Evolutionary conservation across 2,113 vertebrate species (phyloP).

Genomic region (Phalacrocorax brasilianus): DNA sequence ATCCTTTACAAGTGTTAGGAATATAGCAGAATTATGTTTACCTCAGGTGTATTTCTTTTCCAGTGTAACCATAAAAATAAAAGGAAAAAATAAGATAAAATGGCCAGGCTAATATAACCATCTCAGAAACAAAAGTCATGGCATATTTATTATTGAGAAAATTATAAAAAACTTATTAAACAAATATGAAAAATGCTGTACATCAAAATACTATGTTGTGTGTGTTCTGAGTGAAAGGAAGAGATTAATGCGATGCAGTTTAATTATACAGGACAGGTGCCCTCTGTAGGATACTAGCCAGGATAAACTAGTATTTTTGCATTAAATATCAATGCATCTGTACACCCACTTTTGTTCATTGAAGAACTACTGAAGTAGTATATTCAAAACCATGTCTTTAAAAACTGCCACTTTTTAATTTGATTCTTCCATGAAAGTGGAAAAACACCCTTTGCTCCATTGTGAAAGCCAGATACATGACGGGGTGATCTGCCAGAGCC

Average conservation of each 20-base stretch:
- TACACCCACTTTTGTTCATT: not conserved
- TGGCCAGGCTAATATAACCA: not conserved
- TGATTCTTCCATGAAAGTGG: not conserved
- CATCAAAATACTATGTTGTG: not conserved
- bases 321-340: not conserved
- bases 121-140: not conserved
- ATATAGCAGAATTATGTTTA: slow-evolving; percentile 4
- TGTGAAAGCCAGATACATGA: accelerated
- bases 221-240: not conserved
- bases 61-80: not conserved
- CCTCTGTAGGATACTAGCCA: not conserved
- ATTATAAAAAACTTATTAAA: not conserved
- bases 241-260: not conserved
- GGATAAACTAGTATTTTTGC: not conserved
- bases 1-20: not conserved
- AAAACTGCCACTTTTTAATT: not conserved
- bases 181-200: not conserved
- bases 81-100: not conserved
- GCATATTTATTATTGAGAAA: not conserved
- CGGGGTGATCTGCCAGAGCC: not conserved
- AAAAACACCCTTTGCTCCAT: not conserved
- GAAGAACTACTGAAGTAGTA: not conserved
- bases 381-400: not conserved
- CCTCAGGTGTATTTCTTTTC: not conserved
- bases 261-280: not conserved